Percentiles rank a stretch among this genome's conserved stretches.
phyloP scores from a whole-genome alignment of 1,140 invertebrate species.

The Brachionus plicatilis region DNA sequence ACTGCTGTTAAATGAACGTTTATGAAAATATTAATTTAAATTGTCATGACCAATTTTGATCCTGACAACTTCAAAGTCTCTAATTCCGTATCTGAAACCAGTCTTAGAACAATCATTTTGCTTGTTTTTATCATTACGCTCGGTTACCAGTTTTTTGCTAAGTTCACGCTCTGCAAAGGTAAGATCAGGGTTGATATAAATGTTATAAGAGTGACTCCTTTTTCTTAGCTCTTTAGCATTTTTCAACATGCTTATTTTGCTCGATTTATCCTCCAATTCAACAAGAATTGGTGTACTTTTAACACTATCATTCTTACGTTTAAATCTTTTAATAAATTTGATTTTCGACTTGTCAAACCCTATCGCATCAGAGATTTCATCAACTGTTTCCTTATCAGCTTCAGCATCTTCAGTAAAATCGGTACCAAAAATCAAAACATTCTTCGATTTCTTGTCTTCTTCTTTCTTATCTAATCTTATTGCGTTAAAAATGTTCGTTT shows the following conservation, averaged over 20 bases:
- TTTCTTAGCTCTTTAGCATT: not conserved
- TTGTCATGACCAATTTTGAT: not conserved
- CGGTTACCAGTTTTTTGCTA: not conserved
- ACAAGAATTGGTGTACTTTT: not conserved
- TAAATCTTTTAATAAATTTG: not conserved
- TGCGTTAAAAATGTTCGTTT: not conserved
- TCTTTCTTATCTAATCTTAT: not conserved
- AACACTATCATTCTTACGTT: not conserved
- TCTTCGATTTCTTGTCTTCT: not conserved
- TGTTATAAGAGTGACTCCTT: not conserved
- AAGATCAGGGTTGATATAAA: not conserved
- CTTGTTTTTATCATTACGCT: not conserved
- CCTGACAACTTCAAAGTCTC: not conserved
- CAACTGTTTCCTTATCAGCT: not conserved
- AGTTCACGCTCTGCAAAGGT: not conserved
- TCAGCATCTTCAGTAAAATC: not conserved
- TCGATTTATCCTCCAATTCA: not conserved
- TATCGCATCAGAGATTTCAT: not conserved
- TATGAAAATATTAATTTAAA: not conserved
- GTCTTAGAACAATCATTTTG: not conserved
- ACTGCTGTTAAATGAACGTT: not conserved
- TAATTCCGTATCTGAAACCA: not conserved
- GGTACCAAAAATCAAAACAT: not conserved
- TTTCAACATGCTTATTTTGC: not conserved
- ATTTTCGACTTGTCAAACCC: not conserved